Evolutionary conservation across 92 coral and sea anemone genomes (phyloP).

Genomic region (Phenganax stokvisi): DNA sequence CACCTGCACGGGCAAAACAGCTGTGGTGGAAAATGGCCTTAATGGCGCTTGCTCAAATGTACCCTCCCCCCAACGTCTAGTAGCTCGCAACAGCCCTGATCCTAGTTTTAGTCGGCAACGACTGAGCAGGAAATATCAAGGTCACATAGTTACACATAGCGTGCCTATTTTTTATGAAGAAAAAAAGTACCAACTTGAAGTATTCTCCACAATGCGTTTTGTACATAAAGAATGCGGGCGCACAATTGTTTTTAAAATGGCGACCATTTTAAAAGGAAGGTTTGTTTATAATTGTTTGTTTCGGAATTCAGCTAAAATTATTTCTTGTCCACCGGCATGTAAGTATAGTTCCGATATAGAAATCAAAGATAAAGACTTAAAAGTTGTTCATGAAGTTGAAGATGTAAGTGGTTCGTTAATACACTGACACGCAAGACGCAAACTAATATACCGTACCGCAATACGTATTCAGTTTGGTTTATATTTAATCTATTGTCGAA

Average conservation of each 20-base stretch:
- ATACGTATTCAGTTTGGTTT: too few species aligned
- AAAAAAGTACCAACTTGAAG: not conserved
- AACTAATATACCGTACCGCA: not conserved
- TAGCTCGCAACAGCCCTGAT: too few species aligned
- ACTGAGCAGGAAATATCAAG: too few species aligned
- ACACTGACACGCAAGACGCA: not conserved
- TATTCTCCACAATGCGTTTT: not conserved
- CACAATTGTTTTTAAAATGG: conserved; percentile 56
- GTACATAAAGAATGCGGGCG: conserved; percentile 15
- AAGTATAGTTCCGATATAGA: conserved; percentile 19
- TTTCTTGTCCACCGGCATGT: conserved; percentile 2
- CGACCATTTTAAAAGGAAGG: conserved; percentile 54
- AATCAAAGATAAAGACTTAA: conserved; percentile 42
- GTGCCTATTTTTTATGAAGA: not conserved
- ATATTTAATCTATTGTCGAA: too few species aligned
- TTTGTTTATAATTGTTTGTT: conserved; percentile 50
- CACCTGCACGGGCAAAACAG: too few species aligned
- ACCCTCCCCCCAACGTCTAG: too few species aligned
- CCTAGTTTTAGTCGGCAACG: too few species aligned
- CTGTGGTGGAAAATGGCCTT: too few species aligned
- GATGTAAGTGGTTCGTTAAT: conserved; percentile 34
- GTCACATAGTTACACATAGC: not conserved
- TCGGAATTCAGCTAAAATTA: conserved; percentile 22
- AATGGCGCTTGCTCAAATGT: too few species aligned
- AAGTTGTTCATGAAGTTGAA: conserved; percentile 49